These are phyloP conservation scores for Hecatera dysodea DNA, from an alignment of 2,888 invertebrate species.

Conservation along the genomic window DNA sequence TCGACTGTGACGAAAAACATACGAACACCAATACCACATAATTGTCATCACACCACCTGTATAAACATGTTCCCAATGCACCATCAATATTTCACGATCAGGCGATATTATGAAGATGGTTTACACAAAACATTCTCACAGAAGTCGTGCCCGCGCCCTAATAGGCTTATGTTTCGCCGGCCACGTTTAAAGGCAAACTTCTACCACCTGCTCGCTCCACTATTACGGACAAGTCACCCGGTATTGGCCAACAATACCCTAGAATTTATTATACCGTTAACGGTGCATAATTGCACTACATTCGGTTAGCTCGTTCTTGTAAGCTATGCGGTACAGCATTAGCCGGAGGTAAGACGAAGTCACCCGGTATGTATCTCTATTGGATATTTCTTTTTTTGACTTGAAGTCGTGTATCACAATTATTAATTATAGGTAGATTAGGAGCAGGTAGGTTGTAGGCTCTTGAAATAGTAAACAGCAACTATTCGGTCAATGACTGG, in stretches of 20 bases:
- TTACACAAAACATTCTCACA: conserved; percentile 28
- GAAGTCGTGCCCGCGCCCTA: conserved; percentile 30
- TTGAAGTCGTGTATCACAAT: conserved; percentile 53
- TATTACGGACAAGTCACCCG: conserved; percentile 68
- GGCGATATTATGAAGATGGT: conserved; percentile 27
- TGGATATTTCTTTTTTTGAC: conserved; percentile 31
- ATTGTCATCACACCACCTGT: conserved; percentile 38
- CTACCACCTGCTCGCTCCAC: conserved; percentile 67
- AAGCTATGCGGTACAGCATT: conserved; percentile 29
- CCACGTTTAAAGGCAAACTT: conserved; percentile 41
- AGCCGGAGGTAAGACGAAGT: conserved; percentile 25
- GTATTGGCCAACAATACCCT: conserved; percentile 61
- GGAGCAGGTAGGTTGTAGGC: conserved; percentile 7
- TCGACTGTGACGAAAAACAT: background rate
- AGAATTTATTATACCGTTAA: conserved; percentile 67
- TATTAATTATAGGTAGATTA: conserved; percentile 46
- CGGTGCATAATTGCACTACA: conserved; percentile 62
- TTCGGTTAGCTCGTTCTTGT: conserved; percentile 45
- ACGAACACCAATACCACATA: conserved; percentile 6
- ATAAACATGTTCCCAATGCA: conserved; percentile 6
- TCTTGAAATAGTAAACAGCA: conserved; percentile 25
- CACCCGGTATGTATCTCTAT: conserved; percentile 19
- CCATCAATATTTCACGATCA: conserved; percentile 24
- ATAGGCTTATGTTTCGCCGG: conserved; percentile 31
- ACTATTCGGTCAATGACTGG: conserved; percentile 32